These are phyloP conservation scores for Pica pica DNA, from an alignment of 2,113 vertebrate species.

Conservation along the genomic window DNA sequence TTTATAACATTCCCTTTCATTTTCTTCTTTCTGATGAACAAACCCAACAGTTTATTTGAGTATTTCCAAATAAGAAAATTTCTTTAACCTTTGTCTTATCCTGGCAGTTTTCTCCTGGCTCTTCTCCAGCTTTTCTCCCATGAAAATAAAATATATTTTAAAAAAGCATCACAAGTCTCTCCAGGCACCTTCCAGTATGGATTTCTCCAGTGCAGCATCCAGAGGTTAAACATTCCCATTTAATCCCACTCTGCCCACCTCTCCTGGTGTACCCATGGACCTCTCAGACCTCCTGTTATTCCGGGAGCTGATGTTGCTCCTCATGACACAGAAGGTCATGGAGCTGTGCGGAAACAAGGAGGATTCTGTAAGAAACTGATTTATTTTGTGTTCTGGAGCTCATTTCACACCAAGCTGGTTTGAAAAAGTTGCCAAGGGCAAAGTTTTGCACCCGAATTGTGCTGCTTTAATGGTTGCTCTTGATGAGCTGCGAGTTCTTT, in stretches of 20 bases:
- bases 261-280: rapidly evolving
- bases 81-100: background rate
- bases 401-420: rapidly evolving
- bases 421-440: background rate
- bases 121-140: background rate
- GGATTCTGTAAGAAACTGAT: rapidly evolving
- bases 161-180: rapidly evolving
- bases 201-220: background rate
- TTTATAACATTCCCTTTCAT: background rate
- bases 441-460: background rate
- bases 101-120: background rate
- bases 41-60: background rate
- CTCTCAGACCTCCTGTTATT: background rate
- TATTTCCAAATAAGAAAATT: background rate
- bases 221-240: background rate
- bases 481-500: rapidly evolving
- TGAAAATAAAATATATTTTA: background rate
- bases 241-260: background rate
- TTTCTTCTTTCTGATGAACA: background rate
- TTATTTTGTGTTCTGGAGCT: background rate
- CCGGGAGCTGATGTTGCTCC: background rate
- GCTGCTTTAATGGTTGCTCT: background rate
- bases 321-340: rapidly evolving
- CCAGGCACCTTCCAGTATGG: background rate
- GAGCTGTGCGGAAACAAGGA: background rate